A percentile compares a stretch with the other conserved stretches of the same genome.
Evolutionary conservation across 2,888 invertebrate genomes (phyloP).

Genomic region (Nomada lathburiana): DNA sequence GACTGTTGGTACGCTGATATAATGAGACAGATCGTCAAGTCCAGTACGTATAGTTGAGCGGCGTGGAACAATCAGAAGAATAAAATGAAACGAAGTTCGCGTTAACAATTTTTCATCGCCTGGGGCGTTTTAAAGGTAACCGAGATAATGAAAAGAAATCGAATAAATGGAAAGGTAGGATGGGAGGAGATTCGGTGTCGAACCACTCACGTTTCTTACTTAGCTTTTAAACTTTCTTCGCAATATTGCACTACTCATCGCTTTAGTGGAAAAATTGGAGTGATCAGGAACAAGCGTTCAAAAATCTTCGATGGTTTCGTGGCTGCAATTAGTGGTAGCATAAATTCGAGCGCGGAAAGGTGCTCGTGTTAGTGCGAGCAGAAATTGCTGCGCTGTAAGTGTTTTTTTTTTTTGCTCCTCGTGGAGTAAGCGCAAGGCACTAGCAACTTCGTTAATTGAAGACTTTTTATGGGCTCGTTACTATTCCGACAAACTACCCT

Average conservation of each 20-base stretch:
- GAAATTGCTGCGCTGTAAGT: background rate
- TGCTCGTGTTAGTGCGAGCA: background rate
- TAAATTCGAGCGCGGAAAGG: background rate
- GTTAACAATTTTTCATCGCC: background rate
- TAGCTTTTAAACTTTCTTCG: background rate
- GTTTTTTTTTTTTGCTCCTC: background rate
- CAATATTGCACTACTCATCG: no score
- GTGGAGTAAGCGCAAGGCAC: background rate
- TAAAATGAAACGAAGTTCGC: no score
- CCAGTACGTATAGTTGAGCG: background rate
- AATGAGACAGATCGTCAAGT: background rate
- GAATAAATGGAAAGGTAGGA: background rate
- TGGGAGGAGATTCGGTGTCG: background rate
- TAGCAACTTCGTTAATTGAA: slow-evolving; percentile 5
- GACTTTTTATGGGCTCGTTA: background rate
- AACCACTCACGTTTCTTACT: no score
- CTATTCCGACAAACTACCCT: no score
- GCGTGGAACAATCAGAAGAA: no score
- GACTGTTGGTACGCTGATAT: background rate
- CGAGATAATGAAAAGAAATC: background rate
- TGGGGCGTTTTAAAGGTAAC: background rate
- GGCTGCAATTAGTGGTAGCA: background rate
- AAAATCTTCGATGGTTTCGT: no score
- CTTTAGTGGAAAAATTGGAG: no score
- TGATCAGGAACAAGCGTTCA: no score